A percentile compares a stretch with the other conserved stretches of the same genome.
phyloP scores from a whole-genome alignment of 2,797 vertebrate species.

The Cirrhinus mrigala region DNA sequence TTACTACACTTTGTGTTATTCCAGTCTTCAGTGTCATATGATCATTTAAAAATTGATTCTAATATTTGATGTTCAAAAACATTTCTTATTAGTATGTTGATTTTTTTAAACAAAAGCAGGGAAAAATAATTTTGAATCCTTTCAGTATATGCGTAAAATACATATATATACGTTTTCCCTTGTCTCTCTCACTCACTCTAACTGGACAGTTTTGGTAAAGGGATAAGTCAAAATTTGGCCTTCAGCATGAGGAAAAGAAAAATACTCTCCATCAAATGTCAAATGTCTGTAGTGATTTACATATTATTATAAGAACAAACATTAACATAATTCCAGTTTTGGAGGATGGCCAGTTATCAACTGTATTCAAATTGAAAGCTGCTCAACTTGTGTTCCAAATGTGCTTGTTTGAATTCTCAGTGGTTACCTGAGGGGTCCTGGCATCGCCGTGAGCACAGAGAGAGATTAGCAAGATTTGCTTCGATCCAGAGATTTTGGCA shows the following conservation, averaged over 20 bases:
- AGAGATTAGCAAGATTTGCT: conserved; percentile 55
- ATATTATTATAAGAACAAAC: conserved; percentile 77
- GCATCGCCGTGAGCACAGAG: conserved; percentile 34
- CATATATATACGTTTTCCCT: background rate
- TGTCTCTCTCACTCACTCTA: background rate
- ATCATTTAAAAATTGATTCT: background rate
- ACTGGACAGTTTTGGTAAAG: background rate
- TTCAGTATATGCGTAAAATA: background rate
- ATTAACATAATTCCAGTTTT: conserved; percentile 76
- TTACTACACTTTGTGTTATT: background rate
- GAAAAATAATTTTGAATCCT: background rate
- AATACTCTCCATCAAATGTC: conserved; percentile 64
- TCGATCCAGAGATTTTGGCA: conserved; percentile 47
- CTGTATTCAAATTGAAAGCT: conserved; percentile 69
- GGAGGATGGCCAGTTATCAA: conserved; percentile 73
- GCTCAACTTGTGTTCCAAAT: conserved; percentile 67
- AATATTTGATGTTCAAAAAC: background rate
- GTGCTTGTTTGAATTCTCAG: conserved; percentile 72
- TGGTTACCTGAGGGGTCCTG: conserved; percentile 63
- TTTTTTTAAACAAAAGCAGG: background rate
- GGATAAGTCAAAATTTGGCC: conserved; percentile 32
- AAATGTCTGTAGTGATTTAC: conserved; percentile 72
- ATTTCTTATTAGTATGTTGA: background rate
- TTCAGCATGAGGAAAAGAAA: conserved; percentile 64
- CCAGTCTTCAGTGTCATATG: background rate